Base-by-base conservation (phyloP, 2,113 vertebrate species). In the Mustelus asterias region DNA sequence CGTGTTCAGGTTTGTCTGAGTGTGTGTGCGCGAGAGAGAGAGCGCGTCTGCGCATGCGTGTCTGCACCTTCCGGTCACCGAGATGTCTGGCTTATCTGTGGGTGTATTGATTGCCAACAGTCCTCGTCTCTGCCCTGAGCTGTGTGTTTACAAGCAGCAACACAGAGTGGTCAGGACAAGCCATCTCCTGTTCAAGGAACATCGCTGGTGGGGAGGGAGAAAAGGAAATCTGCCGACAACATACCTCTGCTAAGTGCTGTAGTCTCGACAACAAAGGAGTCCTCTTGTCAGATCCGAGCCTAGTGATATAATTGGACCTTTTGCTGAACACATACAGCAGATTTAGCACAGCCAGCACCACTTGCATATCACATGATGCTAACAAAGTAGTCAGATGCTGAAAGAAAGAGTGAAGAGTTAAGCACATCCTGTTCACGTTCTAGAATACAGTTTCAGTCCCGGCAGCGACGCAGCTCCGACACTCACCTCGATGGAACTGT, bases 321-420 rank as follows among this genome's bases (percentile, higher is more conserved):
- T 99, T 99, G 97, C 99, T 99, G 98, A 99, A 99, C 96, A 99
- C 99, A 96, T 99, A 99, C 65, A 99, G 98, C 96, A 99, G 98
- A 97, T 99, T 99, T 96, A 99, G 98, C 97, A 99, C 99, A 72
- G 99, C 99, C 97, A 99, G 97, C 96, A 99, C 99, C 97, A 99
- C 99, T 97, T 99, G 99, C 99, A 99, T 99, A 97, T 99, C 99
- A 97, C 98, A 99, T 96, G 99, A 99, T 70, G 99, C 99, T 97
- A 99, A 96, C 96, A 99, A 97, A 96, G 98, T 99, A 96, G 99
- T 99, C 97, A 99, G 97, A 97, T 99, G 99, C 99, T 99, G 97
- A 96, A 95, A 96, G 83, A 96, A 24, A 96, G 96, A 96, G 96
- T 13, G 18, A 10, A 33, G 95, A 96, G 69, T 83, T 95, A 44